Percentiles rank a stretch among this genome's conserved stretches.
Evolutionary conservation across 2,113 vertebrate genomes (phyloP).

Genomic region (Cyanocitta stelleri): DNA sequence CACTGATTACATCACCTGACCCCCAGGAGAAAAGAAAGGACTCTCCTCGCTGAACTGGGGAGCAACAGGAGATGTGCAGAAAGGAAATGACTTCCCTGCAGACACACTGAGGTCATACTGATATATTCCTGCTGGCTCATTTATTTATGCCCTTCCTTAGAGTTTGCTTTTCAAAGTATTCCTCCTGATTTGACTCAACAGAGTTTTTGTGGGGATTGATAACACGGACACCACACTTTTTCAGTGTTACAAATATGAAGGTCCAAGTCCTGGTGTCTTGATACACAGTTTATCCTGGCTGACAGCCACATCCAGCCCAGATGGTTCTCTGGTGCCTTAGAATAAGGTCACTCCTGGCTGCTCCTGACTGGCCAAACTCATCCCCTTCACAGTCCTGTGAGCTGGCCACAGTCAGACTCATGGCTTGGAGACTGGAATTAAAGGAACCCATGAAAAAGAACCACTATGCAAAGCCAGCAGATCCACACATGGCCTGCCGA

Average conservation of each 20-base stretch:
- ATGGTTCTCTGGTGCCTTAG: not conserved
- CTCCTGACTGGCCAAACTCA: not conserved
- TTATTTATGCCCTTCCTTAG: not conserved
- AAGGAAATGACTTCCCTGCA: not conserved
- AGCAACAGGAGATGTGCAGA: not conserved
- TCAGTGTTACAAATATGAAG: not conserved
- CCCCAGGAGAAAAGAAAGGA: not conserved
- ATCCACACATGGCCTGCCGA: fast-evolving
- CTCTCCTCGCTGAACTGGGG: fast-evolving
- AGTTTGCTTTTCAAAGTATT: not conserved
- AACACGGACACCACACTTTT: not conserved
- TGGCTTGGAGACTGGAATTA: not conserved
- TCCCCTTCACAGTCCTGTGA: not conserved
- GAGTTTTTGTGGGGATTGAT: fast-evolving
- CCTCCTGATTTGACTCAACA: not conserved
- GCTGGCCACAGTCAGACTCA: not conserved
- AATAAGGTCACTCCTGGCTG: not conserved
- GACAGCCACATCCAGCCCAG: not conserved
- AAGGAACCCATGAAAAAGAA: not conserved
- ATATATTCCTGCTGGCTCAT: not conserved
- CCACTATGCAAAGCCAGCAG: fast-evolving
- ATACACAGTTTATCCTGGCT: fast-evolving
- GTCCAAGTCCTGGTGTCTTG: not conserved
- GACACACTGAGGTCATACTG: fast-evolving
- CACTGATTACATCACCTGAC: fast-evolving